Base-by-base conservation (phyloP, 2,888 invertebrate genomes). In the Caenorhabditis sp. region DNA sequence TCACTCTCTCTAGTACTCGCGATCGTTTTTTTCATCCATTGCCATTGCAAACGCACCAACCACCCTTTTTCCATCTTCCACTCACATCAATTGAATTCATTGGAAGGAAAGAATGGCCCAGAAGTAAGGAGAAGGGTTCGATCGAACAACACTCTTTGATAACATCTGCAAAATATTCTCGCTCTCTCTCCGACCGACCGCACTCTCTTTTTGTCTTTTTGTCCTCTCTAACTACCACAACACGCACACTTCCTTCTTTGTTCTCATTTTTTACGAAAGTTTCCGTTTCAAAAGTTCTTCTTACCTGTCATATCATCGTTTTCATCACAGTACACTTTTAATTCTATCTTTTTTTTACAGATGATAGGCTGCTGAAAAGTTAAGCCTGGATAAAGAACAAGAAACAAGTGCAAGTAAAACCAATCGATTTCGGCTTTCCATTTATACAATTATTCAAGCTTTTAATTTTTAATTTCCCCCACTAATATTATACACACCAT, bases 341-440 rank as follows among this genome's bases (percentile, higher is more conserved):
- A 11, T 56, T 22, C 1, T 2, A n/a, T 15, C 15, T 13, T 8
- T 20, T 9, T 22, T 43, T 70, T 70, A 26, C 59, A 70, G 70
- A 70, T 70, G 70, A 70, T 59, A 52, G 59, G 59, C 70, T 70
- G 70, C 59, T 70, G 59, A 70, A 20, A 8, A 15, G 37, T 50
- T 56, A 48, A 53, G 63, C 50, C 41, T 24, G n/a, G 32, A 43
- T 45, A 35, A 53, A 32, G 20, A 32, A 27, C 20, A 30, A 22
- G 32, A 62, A 26, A 30, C 45, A 45, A 22, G 24, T 30, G 53
- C 15, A 17, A 41, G 30, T 26, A 39, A 39, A 43, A 39, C 32
- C 30, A 35, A 22, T 48, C 35, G 53, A 41, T 52, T 59, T 50
- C 22, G 37, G 48, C 30, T 48, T 61, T 37, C 48, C 7, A 26